phyloP scores from a whole-genome alignment of 2,888 invertebrate genomes.

The Dolichopus griseipennis region DNA sequence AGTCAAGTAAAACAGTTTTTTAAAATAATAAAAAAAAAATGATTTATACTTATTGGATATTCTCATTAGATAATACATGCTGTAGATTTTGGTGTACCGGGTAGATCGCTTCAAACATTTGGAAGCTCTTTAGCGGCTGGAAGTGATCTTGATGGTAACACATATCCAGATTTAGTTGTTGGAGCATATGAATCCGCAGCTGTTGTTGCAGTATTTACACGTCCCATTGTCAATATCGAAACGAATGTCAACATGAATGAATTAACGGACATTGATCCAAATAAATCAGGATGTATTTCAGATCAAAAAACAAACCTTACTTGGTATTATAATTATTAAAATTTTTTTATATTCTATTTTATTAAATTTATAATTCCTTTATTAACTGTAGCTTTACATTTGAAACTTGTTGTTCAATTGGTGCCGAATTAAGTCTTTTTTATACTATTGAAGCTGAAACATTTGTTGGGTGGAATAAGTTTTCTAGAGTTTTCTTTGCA shows the following conservation, averaged over 20 bases:
- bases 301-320: constrained; percentile 60
- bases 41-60: not conserved
- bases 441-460: constrained; percentile 79
- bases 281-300: constrained; percentile 58
- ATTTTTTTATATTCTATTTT: not conserved
- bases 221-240: constrained; percentile 83
- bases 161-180: constrained; percentile 88
- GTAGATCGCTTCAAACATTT: constrained; percentile 59
- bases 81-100: constrained; percentile 50
- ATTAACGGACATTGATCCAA: constrained; percentile 72
- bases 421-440: constrained; percentile 54
- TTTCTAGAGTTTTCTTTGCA: constrained; percentile 72
- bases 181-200: constrained; percentile 75
- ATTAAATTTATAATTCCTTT: constrained; percentile 9
- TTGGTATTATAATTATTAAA: constrained; percentile 47
- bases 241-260: constrained; percentile 61
- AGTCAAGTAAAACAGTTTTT: constrained; percentile 49
- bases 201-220: constrained; percentile 65
- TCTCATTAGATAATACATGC: constrained; percentile 48
- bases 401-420: constrained; percentile 72
- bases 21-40: not conserved
- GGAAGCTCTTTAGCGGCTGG: constrained; percentile 93
- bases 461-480: constrained; percentile 62
- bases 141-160: constrained; percentile 86
- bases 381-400: constrained; percentile 62